A percentile compares a stretch with the other conserved stretches of the same genome.
Conservation (phyloP, 2,888 invertebrate genomes). For the Geophilus truncorum region DNA sequence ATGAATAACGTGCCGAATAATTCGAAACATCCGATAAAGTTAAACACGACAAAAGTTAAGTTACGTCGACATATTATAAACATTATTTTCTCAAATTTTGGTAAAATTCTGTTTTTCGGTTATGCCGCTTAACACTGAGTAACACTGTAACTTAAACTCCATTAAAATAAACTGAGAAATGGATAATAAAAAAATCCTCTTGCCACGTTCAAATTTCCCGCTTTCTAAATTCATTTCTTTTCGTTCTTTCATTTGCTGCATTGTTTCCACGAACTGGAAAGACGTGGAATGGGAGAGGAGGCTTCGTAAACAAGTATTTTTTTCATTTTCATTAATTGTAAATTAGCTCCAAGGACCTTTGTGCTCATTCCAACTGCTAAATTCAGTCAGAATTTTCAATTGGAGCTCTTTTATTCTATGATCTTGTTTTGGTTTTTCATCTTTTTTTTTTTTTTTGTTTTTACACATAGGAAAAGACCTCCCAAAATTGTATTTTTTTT, state of each 20-base stretch:
- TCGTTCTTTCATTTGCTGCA: constrained; percentile 27
- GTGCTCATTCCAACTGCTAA: neutral
- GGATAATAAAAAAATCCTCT: neutral
- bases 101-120: no score
- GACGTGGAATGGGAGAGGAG: constrained; percentile 33
- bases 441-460: constrained; percentile 28
- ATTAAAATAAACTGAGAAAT: neutral
- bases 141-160: no score
- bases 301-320: neutral
- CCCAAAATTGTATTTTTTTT: neutral
- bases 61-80: no score
- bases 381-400: no score
- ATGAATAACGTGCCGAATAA: no score
- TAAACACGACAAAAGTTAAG: no score
- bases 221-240: neutral
- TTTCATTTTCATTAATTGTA: neutral
- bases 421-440: neutral
- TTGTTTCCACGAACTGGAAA: constrained; percentile 33
- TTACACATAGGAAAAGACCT: neutral
- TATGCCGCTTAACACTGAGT: no score
- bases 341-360: constrained; percentile 22
- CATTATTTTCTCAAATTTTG: no score
- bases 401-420: neutral
- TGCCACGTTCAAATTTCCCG: neutral
- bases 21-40: no score